These are phyloP conservation scores for Glaucopsyche alexis DNA, from an alignment of 2,888 invertebrate genomes.

Conservation along the genomic window DNA sequence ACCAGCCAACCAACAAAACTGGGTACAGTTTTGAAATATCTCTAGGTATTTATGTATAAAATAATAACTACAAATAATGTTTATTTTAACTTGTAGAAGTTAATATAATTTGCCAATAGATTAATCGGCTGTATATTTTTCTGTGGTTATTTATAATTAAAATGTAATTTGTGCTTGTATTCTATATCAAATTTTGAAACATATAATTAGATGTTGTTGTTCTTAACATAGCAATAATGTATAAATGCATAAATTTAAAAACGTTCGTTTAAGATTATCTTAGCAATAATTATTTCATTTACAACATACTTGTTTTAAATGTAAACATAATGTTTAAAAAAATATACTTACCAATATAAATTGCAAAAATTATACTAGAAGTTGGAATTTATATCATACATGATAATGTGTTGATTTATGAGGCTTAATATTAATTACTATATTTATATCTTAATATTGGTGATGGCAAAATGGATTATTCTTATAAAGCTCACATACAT, in stretches of 20 bases:
- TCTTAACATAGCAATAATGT: conserved; percentile 1
- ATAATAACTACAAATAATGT: background rate
- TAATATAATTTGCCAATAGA: conserved; percentile 24
- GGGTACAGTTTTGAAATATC: conserved; percentile 69
- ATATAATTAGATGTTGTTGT: background rate
- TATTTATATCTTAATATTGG: background rate
- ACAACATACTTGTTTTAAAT: conserved; percentile 5
- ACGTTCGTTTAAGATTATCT: background rate
- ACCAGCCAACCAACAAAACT: conserved; percentile 71
- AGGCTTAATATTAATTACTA: conserved; percentile 15
- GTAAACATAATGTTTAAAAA: background rate
- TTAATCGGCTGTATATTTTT: conserved; percentile 14
- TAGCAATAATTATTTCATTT: background rate
- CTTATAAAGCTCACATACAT: background rate
- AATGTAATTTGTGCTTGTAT: background rate
- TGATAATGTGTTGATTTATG: background rate
- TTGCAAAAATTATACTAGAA: background rate
- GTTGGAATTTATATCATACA: background rate
- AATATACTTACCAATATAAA: background rate
- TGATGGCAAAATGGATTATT: background rate
- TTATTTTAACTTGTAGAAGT: conserved; percentile 15
- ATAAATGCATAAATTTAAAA: conserved; percentile 2
- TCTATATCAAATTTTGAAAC: background rate
- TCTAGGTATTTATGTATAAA: background rate
- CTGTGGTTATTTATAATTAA: background rate